Evolutionary conservation across 1,140 invertebrate species (phyloP).

Genomic region (Drosophila lowei): DNA sequence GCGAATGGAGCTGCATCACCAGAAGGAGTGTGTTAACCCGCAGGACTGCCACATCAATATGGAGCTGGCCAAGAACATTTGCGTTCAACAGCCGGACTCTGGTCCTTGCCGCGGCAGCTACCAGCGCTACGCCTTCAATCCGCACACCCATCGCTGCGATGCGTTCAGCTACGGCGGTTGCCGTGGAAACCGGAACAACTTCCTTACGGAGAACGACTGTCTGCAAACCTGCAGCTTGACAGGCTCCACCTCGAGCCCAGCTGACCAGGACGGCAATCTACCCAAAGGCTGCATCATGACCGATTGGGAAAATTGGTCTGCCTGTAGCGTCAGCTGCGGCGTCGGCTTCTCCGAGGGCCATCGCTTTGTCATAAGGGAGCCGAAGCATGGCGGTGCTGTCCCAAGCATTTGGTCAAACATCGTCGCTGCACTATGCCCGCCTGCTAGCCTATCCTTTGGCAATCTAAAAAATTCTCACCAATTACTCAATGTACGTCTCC

Average conservation of each 20-base stretch:
- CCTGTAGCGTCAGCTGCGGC: slow-evolving; percentile 88
- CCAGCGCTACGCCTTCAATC: slow-evolving; percentile 92
- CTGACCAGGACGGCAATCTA: slow-evolving; percentile 9
- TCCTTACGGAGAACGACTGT: slow-evolving; percentile 91
- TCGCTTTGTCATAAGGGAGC: slow-evolving; percentile 84
- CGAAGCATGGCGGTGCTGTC: slow-evolving; percentile 90
- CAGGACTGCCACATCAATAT: slow-evolving; percentile 88
- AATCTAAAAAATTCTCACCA: no score
- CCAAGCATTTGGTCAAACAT: slow-evolving; percentile 84
- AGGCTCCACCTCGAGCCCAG: not conserved
- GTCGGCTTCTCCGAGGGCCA: slow-evolving; percentile 62
- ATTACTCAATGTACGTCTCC: not conserved
- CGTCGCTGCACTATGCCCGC: slow-evolving; percentile 83
- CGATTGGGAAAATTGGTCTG: slow-evolving; percentile 89
- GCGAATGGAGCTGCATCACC: slow-evolving; percentile 87
- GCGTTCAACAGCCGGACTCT: slow-evolving; percentile 88
- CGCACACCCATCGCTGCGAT: slow-evolving; percentile 88
- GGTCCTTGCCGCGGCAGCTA: slow-evolving; percentile 94
- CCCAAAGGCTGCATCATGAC: slow-evolving; percentile 87
- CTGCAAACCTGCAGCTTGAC: slow-evolving; percentile 86
- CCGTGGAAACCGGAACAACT: slow-evolving; percentile 95
- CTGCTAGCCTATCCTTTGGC: slow-evolving; percentile 18
- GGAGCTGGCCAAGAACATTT: slow-evolving; percentile 91
- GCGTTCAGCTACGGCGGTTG: slow-evolving; percentile 95
- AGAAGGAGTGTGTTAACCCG: slow-evolving; percentile 86